Percentiles rank a stretch among this genome's conserved stretches.
These are phyloP conservation scores for Hydriomena furcata DNA, from an alignment of 2,888 invertebrate genomes.

Conservation along the genomic window DNA sequence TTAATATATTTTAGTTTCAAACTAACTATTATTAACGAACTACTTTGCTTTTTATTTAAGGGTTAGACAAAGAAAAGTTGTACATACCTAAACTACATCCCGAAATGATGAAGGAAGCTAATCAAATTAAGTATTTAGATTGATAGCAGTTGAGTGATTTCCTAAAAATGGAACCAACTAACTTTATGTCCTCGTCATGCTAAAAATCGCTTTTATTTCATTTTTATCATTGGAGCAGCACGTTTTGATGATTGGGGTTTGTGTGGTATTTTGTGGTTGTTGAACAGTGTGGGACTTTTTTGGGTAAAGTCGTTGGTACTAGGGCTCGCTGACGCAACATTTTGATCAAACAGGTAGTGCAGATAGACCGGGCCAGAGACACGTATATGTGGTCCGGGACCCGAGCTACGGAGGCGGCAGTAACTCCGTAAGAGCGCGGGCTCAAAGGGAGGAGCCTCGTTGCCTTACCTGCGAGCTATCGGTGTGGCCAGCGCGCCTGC, in stretches of 20 bases:
- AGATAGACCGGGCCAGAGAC: slow-evolving; percentile 93
- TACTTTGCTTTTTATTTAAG: slow-evolving; percentile 59
- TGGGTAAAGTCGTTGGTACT: neutral
- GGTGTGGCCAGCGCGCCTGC: slow-evolving; percentile 90
- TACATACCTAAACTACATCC: slow-evolving; percentile 67
- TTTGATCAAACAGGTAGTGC: slow-evolving; percentile 85
- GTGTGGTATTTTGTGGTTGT: slow-evolving; percentile 37
- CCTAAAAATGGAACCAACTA: slow-evolving; percentile 37
- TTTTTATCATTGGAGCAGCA: slow-evolving; percentile 30
- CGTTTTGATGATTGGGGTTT: slow-evolving; percentile 32
- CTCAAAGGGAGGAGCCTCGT: slow-evolving; percentile 87
- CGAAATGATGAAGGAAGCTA: slow-evolving; percentile 68
- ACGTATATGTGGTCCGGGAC: slow-evolving; percentile 93
- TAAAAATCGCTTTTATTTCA: slow-evolving; percentile 39
- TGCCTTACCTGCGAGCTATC: slow-evolving; percentile 95
- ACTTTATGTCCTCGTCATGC: slow-evolving; percentile 39
- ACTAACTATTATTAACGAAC: slow-evolving; percentile 27
- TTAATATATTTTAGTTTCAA: neutral
- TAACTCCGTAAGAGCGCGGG: slow-evolving; percentile 73
- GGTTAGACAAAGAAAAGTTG: slow-evolving; percentile 66
- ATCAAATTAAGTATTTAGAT: slow-evolving; percentile 79
- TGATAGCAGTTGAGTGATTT: slow-evolving; percentile 69
- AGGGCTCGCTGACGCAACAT: slow-evolving; percentile 29
- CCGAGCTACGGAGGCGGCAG: slow-evolving; percentile 85
- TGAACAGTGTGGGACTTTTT: slow-evolving; percentile 22